A percentile compares a stretch with the other conserved stretches of the same genome.
These are phyloP conservation scores for Anarrhichthys ocellatus DNA, from an alignment of 2,113 vertebrate species.

Conservation along the genomic window DNA sequence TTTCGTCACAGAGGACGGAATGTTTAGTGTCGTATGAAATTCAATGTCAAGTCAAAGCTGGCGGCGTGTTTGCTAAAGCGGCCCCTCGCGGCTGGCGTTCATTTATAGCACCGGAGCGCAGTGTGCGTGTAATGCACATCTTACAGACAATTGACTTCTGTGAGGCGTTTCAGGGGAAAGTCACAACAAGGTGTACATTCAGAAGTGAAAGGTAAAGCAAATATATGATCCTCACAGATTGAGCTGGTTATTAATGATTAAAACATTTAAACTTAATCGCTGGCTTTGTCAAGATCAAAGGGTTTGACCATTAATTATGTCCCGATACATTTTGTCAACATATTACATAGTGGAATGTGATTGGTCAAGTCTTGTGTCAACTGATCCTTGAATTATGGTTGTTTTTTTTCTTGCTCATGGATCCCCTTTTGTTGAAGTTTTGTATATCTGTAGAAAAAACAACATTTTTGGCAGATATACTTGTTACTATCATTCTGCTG, in stretches of 20 bases:
- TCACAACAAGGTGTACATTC: not conserved
- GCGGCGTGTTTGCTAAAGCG: slow-evolving; percentile 37
- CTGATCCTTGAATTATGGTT: too few relatives aligned
- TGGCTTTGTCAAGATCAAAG: not conserved
- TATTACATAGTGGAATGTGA: too few relatives aligned
- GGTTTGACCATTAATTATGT: not conserved
- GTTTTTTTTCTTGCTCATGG: too few relatives aligned
- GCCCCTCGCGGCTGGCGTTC: slow-evolving; percentile 47
- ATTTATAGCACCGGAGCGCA: slow-evolving; percentile 25
- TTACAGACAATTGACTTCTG: slow-evolving; percentile 38
- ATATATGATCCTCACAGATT: not conserved
- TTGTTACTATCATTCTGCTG: too few relatives aligned
- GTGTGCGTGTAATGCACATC: slow-evolving; percentile 38
- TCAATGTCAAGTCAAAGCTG: slow-evolving; percentile 59
- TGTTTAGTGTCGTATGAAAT: slow-evolving; percentile 75
- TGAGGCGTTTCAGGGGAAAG: not conserved
- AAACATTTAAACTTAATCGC: not conserved
- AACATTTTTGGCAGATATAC: too few relatives aligned
- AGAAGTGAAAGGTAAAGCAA: not conserved
- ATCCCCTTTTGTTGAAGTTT: too few relatives aligned
- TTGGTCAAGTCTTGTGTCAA: too few relatives aligned
- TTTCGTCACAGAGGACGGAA: slow-evolving; percentile 60
- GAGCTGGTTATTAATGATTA: not conserved
- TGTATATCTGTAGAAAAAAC: too few relatives aligned
- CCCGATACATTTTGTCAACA: not conserved